Evolutionary conservation across 92 coral and sea anemone species (phyloP), one percentile per base, ranked within the genome.

Genomic region (Porites lobata): DNA sequence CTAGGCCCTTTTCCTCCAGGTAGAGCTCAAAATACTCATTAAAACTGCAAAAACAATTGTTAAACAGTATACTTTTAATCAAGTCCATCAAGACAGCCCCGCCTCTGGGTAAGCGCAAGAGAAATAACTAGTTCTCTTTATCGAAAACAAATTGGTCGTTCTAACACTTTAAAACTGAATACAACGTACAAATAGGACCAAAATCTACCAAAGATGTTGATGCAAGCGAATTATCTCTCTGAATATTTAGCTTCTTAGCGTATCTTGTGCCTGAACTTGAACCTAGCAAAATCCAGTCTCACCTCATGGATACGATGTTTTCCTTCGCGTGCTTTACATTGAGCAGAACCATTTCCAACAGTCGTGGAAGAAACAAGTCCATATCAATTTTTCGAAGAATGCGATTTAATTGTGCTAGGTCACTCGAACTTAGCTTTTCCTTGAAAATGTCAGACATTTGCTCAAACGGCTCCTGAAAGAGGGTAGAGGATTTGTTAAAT

Each of bases 401-500:
- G 11, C 85, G 77, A 64, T 81, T 91, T 9, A 94, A 77, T n/a
- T 53, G 71, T 59, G 82, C 70, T 32, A 73, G 29, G 86, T 62
- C 72, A 7, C 76, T 78, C 10, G 80, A 51, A 54, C 87, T 58
- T 29, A 94, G 84, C 65, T 62, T 66, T 26, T 64, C 81, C 84
- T 88, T 91, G 24, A 94, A 89, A 17, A 70, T 69, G 50, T 91
- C 93, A 6, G 94, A 57, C 50, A 94, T 81, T 86, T 91, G 86
- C 72, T 88, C 90, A 85, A 91, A 93, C 19, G 96, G 94, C 82
- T 93, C 96, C 96, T 93, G 72, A 76, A 79, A 64, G 50, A 6
- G 43, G 1, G 17, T 9, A 14, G 15, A 9, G 1, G 13, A 56
- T 56, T 9, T 9, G 61, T 2, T 56, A 6, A 56, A 56, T 8